A percentile compares a stretch with the other conserved stretches of the same genome.
phyloP scores from a whole-genome alignment of 2,113 vertebrate species.

The Paramormyrops kingsleyae region DNA sequence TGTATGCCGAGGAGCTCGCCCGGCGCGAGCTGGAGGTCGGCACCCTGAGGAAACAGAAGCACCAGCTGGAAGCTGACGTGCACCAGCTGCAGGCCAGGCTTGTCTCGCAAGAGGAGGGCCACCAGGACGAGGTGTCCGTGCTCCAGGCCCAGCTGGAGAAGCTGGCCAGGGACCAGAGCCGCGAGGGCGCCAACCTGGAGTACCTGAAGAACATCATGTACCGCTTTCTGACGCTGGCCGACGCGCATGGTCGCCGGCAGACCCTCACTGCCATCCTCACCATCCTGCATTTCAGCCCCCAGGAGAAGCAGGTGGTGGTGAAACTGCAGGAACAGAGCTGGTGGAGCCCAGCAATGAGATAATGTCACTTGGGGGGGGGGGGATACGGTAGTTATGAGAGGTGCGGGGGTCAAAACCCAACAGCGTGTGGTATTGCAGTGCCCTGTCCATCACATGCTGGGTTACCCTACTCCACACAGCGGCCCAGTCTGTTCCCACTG shows the following conservation, averaged over 20 bases:
- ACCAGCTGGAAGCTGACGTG: constrained; percentile 67
- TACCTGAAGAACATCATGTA: constrained; percentile 92
- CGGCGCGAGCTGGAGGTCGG: constrained; percentile 77
- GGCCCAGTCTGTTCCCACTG: neutral
- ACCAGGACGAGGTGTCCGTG: constrained; percentile 55
- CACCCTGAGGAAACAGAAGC: constrained; percentile 69
- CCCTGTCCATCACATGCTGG: neutral
- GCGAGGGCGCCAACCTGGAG: constrained; percentile 91
- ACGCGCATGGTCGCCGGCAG: constrained; percentile 76
- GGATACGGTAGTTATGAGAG: neutral
- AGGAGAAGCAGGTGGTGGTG: constrained; percentile 70
- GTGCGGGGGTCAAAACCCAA: neutral
- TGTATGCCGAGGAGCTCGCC: constrained; percentile 86
- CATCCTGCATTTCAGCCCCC: constrained; percentile 88
- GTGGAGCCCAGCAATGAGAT: constrained; percentile 72
- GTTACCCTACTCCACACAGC: neutral
- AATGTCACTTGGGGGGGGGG: neutral
- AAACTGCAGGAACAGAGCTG: constrained; percentile 58
- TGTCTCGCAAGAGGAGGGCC: constrained; percentile 62
- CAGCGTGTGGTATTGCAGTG: neutral
- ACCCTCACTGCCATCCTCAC: constrained; percentile 85
- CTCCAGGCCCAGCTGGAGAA: constrained; percentile 69
- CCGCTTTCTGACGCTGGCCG: constrained; percentile 78
- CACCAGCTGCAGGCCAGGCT: constrained; percentile 68
- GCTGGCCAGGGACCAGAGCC: constrained; percentile 62